Percentiles rank a stretch among this genome's conserved stretches.
Conservation (phyloP, 2,113 vertebrate species). For the Eublepharis macularius region DNA sequence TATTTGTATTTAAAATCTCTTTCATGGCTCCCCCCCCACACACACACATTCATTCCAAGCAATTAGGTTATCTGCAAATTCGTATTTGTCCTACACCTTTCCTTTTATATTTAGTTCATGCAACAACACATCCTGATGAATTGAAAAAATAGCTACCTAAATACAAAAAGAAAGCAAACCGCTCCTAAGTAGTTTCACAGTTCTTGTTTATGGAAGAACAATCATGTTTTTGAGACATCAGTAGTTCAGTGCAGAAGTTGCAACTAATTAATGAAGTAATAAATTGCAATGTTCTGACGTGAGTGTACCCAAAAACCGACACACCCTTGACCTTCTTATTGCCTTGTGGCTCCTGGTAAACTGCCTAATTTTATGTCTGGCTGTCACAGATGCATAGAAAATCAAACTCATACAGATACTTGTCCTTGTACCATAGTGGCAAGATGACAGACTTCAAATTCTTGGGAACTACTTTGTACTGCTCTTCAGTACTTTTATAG, state of each 20-base stretch:
- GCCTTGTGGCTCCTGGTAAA: not conserved
- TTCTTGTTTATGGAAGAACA: slow-evolving; percentile 36
- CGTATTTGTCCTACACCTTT: slow-evolving; percentile 60
- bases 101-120: slow-evolving; percentile 59
- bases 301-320: not conserved
- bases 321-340: not conserved
- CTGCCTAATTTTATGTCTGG: not conserved
- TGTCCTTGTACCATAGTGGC: not conserved
- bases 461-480: not conserved
- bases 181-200: slow-evolving; percentile 63
- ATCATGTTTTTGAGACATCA: not conserved
- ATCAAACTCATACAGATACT: not conserved
- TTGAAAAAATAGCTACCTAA: not conserved
- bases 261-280: not conserved
- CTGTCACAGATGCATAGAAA: not conserved
- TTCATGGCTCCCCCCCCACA: not conserved
- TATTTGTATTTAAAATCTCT: not conserved
- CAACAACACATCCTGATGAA: slow-evolving; percentile 49
- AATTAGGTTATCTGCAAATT: slow-evolving; percentile 46
- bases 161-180: slow-evolving; percentile 55
- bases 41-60: slow-evolving; percentile 28
- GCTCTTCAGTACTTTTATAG: not conserved
- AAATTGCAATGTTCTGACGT: not conserved
- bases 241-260: not conserved
- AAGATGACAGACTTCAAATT: not conserved